Conservation (phyloP, 64 coral and sea anemone species). For the Pachyseris speciosa region DNA sequence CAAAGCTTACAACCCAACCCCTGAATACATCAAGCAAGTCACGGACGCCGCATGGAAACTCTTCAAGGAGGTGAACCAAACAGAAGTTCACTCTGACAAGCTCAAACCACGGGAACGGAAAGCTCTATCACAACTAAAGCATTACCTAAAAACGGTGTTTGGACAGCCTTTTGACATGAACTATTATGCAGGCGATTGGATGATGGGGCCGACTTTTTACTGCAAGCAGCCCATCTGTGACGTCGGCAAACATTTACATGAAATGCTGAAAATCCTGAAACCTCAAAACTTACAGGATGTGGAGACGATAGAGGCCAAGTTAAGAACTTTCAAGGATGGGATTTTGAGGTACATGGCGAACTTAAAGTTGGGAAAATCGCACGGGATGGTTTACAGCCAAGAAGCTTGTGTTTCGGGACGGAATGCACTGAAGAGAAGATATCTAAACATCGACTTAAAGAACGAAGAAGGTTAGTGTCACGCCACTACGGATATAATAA, state of each 20-base stretch:
- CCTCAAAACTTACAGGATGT: constrained; percentile 65
- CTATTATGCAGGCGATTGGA: constrained; percentile 83
- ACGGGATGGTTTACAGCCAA: constrained; percentile 64
- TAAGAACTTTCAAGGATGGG: constrained; percentile 43
- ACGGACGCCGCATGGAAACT: constrained; percentile 62
- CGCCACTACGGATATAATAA: no score
- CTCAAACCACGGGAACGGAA: constrained; percentile 82
- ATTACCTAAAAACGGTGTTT: constrained; percentile 83
- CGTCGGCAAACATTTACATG: constrained; percentile 60
- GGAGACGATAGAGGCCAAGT: constrained; percentile 47
- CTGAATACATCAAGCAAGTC: constrained; percentile 50
- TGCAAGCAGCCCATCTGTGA: constrained; percentile 68
- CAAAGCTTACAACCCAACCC: constrained; percentile 66
- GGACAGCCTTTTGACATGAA: constrained; percentile 72
- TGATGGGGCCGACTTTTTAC: constrained; percentile 83
- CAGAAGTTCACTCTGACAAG: constrained; percentile 44
- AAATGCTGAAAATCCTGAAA: constrained; percentile 47
- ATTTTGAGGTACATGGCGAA: constrained; percentile 70
- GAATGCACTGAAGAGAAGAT: constrained; percentile 20
- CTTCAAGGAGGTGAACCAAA: constrained; percentile 51
- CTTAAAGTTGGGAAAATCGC: constrained; percentile 41
- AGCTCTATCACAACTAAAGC: constrained; percentile 77
- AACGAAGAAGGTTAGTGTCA: constrained; percentile 8
- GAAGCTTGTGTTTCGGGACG: constrained; percentile 44
- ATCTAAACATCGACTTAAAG: constrained; percentile 38